Percentiles rank a stretch among this genome's conserved stretches.
phyloP scores from a whole-genome alignment of 2,113 vertebrate species.

The Pseudolaguvia tuberculata region DNA sequence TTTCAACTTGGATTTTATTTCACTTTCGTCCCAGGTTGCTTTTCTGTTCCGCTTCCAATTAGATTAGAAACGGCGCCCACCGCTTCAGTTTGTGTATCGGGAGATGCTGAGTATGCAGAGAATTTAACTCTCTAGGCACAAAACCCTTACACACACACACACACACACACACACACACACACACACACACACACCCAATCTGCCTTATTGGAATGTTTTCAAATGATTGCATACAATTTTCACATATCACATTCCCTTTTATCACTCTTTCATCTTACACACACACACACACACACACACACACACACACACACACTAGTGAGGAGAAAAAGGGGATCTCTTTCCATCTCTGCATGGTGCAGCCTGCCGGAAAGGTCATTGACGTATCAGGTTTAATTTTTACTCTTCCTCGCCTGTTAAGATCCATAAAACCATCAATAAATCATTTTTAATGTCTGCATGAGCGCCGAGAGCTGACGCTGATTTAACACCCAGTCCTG shows the following conservation, averaged over 20 bases:
- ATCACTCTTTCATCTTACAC: conserved; percentile 40
- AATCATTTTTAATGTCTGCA: conserved; percentile 67
- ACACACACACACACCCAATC: conserved; percentile 7
- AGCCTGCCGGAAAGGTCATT: conserved; percentile 65
- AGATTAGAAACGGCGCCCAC: background rate
- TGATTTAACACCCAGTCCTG: conserved; percentile 62
- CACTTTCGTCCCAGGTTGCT: background rate
- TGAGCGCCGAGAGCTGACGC: conserved; percentile 51
- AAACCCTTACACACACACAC: conserved; percentile 30
- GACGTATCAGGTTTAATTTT: conserved; percentile 64
- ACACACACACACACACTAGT: conserved; percentile 26
- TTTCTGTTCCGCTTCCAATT: background rate
- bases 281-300: conserved; percentile 30
- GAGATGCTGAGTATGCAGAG: conserved; percentile 39
- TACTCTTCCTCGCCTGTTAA: conserved; percentile 64
- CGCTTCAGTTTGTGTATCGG: conserved; percentile 39
- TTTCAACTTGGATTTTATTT: background rate
- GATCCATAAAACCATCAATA: conserved; percentile 72
- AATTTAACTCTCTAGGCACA: conserved; percentile 63
- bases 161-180: conserved; percentile 46
- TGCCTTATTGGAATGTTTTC: conserved; percentile 15
- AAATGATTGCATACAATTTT: conserved; percentile 32
- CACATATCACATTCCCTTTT: conserved; percentile 33
- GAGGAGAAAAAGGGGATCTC: conserved; percentile 22
- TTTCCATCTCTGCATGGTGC: conserved; percentile 45